Conservation (phyloP, 1,140 invertebrate genomes). For the Scaptodrosophila lebanonensis region DNA sequence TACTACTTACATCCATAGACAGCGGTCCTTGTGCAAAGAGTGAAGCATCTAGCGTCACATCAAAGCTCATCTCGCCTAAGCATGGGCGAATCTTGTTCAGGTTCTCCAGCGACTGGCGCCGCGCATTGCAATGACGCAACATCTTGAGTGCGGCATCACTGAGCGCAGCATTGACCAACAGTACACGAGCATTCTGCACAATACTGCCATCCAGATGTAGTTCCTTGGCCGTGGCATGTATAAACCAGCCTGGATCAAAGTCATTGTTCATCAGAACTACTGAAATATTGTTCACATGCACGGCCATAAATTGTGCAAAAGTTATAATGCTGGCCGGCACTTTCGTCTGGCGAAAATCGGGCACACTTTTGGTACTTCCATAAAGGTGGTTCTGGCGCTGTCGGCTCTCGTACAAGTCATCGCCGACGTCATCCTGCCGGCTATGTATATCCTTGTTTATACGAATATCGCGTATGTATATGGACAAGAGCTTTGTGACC, state of each 20-base stretch:
- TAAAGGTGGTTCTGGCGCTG: slow-evolving; percentile 45
- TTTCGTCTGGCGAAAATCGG: slow-evolving; percentile 86
- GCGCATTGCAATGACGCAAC: slow-evolving; percentile 74
- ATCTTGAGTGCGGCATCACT: slow-evolving; percentile 79
- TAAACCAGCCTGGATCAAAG: slow-evolving; percentile 84
- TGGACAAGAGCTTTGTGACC: slow-evolving; percentile 90
- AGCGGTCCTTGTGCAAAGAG: slow-evolving; percentile 86
- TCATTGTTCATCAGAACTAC: slow-evolving; percentile 82
- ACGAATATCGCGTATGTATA: slow-evolving; percentile 89
- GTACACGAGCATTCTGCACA: slow-evolving; percentile 83
- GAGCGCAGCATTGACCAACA: slow-evolving; percentile 84
- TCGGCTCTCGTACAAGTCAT: slow-evolving; percentile 53
- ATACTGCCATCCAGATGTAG: slow-evolving; percentile 87
- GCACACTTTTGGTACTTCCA: slow-evolving; percentile 65
- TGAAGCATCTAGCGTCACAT: slow-evolving; percentile 85
- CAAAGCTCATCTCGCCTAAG: slow-evolving; percentile 84
- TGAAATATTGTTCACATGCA: slow-evolving; percentile 89
- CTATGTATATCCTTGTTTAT: slow-evolving; percentile 87
- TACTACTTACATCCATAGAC: slow-evolving; percentile 84
- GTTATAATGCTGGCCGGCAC: slow-evolving; percentile 87
- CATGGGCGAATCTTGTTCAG: slow-evolving; percentile 78
- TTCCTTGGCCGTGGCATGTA: slow-evolving; percentile 86
- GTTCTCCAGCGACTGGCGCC: slow-evolving; percentile 67
- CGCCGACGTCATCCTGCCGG: slow-evolving; percentile 43
- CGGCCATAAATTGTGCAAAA: slow-evolving; percentile 92